A percentile compares a stretch with the other conserved stretches of the same genome.
Conservation (phyloP, 2,113 vertebrate species). For the Meriones unguiculatus region DNA sequence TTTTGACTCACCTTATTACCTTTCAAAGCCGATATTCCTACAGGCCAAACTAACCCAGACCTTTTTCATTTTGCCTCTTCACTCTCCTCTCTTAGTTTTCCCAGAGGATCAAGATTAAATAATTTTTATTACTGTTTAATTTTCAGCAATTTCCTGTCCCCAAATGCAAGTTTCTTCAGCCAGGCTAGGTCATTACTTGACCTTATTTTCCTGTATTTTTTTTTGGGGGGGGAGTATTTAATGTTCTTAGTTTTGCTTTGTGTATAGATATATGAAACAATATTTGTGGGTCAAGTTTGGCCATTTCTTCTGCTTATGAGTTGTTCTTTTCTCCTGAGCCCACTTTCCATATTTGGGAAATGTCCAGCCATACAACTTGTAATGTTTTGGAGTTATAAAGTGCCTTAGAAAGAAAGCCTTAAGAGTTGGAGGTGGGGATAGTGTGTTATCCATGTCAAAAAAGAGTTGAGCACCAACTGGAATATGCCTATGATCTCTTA, state of each 20-base stretch:
- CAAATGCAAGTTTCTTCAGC: slow-evolving; percentile 60
- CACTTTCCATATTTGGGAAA: slow-evolving; percentile 18
- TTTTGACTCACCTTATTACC: not conserved
- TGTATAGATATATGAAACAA: slow-evolving; percentile 49
- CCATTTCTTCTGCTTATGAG: not conserved
- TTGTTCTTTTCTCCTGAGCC: not conserved
- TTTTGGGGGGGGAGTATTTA: slow-evolving; percentile 63
- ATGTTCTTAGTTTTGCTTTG: slow-evolving; percentile 57
- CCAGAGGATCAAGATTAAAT: slow-evolving; percentile 67
- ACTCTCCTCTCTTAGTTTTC: slow-evolving; percentile 40
- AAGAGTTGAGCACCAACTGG: not conserved
- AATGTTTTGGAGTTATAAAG: slow-evolving; percentile 42
- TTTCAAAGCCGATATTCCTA: slow-evolving; percentile 65
- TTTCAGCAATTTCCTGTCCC: slow-evolving; percentile 72
- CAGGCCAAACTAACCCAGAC: slow-evolving; percentile 55
- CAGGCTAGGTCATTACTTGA: slow-evolving; percentile 68
- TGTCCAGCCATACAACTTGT: not conserved
- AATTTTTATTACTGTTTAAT: slow-evolving; percentile 62
- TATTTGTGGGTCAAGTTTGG: slow-evolving; percentile 10
- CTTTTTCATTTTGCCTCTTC: slow-evolving; percentile 64
- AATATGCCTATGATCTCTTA: slow-evolving; percentile 4
- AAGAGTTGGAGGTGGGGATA: not conserved
- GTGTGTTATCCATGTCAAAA: not conserved
- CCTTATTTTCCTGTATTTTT: slow-evolving; percentile 76
- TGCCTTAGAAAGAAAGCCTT: not conserved